A percentile compares a stretch with the other conserved stretches of the same genome.
phyloP scores from a whole-genome alignment of 2,888 invertebrate genomes.

The Harmothoe impar region DNA sequence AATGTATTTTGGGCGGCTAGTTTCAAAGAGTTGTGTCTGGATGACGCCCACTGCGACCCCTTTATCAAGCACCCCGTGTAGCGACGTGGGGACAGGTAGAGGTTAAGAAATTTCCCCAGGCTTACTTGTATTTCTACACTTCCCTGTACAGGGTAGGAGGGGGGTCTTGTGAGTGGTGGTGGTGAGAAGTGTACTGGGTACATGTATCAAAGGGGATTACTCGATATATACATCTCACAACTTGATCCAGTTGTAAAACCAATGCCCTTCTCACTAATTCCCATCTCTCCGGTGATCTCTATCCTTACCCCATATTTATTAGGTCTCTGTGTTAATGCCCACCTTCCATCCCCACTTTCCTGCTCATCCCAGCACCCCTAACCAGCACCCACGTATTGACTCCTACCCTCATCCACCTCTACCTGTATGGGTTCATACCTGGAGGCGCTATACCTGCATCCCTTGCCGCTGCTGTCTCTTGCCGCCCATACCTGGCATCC shows the following conservation, averaged over 20 bases:
- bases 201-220: too few species aligned
- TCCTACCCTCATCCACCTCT: background rate
- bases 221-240: too few species aligned
- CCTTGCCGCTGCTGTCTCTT: background rate
- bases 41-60: constrained; percentile 2
- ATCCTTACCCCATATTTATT: too few species aligned
- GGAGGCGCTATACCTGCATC: background rate
- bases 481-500: background rate
- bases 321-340: too few species aligned
- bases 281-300: too few species aligned
- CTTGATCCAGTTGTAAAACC: too few species aligned
- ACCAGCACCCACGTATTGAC: background rate
- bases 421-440: background rate
- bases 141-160: background rate
- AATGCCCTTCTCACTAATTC: too few species aligned
- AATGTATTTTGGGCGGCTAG: background rate
- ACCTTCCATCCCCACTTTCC: too few species aligned
- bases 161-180: too few species aligned
- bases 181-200: too few species aligned
- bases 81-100: background rate
- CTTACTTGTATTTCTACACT: background rate
- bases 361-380: too few species aligned
- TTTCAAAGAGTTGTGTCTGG: constrained; percentile 14
- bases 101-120: background rate
- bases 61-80: background rate